These are phyloP conservation scores for Molossus alvarezi DNA, from an alignment of 2,797 vertebrate species.

Conservation along the genomic window DNA sequence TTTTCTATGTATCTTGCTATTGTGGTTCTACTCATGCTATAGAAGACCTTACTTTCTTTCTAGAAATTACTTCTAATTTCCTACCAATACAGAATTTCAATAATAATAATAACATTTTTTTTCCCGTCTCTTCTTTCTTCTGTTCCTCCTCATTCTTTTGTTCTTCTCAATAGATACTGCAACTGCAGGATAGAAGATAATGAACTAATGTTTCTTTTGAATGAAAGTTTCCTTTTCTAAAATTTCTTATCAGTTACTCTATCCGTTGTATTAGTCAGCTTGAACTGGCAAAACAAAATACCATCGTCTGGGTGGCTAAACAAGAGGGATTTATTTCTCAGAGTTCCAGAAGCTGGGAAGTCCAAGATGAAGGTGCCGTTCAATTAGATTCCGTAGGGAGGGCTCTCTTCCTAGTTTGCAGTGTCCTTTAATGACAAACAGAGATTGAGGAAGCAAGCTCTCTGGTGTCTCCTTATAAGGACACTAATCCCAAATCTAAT, in stretches of 20 bases:
- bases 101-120: background rate
- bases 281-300: background rate
- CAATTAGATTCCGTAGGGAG: background rate
- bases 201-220: background rate
- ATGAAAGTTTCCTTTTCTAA: background rate
- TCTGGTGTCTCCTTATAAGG: background rate
- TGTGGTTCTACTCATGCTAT: background rate
- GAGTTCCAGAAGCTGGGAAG: background rate
- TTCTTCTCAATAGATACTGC: background rate
- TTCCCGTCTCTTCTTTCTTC: background rate
- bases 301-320: background rate
- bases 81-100: background rate
- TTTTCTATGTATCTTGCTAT: background rate
- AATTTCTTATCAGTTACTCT: background rate
- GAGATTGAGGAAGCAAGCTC: background rate
- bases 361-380: background rate
- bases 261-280: background rate
- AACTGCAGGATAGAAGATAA: background rate
- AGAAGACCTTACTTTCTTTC: background rate
- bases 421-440: background rate
- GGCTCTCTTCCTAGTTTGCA: background rate
- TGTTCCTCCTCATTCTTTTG: background rate
- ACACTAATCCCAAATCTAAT: background rate
- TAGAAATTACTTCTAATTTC: conserved; percentile 36
- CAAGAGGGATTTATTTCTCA: background rate